Percentiles rank a stretch among this genome's conserved stretches.
These are phyloP conservation scores for Copsychus sechellarum DNA, from an alignment of 2,113 vertebrate species.

Conservation along the genomic window DNA sequence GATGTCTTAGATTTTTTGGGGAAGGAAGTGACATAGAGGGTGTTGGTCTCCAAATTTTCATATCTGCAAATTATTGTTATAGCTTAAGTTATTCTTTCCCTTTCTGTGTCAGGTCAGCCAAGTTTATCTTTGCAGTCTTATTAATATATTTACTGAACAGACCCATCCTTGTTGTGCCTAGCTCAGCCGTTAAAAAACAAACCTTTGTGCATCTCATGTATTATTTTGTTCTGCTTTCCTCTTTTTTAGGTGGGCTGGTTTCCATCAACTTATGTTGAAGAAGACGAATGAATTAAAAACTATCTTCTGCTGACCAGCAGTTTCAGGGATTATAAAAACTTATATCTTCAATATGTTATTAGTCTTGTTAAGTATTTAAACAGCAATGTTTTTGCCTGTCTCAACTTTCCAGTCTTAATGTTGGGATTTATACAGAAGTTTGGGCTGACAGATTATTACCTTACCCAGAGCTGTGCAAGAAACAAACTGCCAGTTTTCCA, in stretches of 20 bases:
- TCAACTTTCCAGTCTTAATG: slow-evolving; percentile 61
- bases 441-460: slow-evolving; percentile 67
- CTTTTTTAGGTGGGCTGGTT: slow-evolving; percentile 92
- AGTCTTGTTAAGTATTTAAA: slow-evolving; percentile 57
- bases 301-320: not conserved
- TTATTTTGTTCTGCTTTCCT: slow-evolving; percentile 39
- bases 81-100: not conserved
- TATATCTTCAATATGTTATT: slow-evolving; percentile 13
- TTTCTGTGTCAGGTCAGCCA: not conserved
- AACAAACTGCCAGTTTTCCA: slow-evolving; percentile 40
- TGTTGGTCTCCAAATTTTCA: not conserved
- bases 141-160: not conserved
- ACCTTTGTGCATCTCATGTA: not conserved
- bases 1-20: not conserved
- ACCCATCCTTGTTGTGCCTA: not conserved
- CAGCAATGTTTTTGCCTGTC: slow-evolving; percentile 56
- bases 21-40: not conserved
- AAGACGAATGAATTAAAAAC: slow-evolving; percentile 84
- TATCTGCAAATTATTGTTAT: not conserved
- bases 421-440: slow-evolving; percentile 64
- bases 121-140: not conserved
- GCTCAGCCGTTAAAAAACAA: not conserved
- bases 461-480: slow-evolving; percentile 66
- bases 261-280: slow-evolving; percentile 97
- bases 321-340: slow-evolving; percentile 63